Conservation (phyloP, 2,113 vertebrate genomes). For the Tetraodon nigroviridis region DNA sequence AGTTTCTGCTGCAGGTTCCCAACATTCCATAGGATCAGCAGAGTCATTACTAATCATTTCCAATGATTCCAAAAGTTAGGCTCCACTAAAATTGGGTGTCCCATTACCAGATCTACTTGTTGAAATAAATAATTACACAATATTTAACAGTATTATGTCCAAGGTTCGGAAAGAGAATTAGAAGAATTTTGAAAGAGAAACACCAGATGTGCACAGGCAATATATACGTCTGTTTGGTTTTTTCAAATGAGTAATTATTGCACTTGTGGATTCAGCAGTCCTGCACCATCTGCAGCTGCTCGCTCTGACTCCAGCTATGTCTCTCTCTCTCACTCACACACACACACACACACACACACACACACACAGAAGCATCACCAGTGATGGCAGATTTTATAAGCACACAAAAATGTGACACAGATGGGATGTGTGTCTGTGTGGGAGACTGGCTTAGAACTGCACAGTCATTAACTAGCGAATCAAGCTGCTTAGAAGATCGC, state of each 20-base stretch:
- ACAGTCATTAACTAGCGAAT: conserved; percentile 52
- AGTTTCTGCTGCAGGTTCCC: neutral
- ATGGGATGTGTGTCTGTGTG: conserved; percentile 22
- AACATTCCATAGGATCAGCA: neutral
- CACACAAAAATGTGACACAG: conserved; percentile 29
- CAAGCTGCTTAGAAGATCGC: conserved; percentile 54
- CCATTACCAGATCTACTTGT: too few relatives aligned
- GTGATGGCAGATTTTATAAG: conserved; percentile 12
- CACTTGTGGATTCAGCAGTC: conserved; percentile 28
- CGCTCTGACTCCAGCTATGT: neutral
- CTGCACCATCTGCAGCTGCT: conserved; percentile 41
- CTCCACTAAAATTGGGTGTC: too few relatives aligned
- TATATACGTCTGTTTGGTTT: neutral
- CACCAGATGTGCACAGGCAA: neutral
- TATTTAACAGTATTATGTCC: too few relatives aligned
- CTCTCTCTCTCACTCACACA: conserved; percentile 1
- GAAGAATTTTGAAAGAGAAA: too few relatives aligned
- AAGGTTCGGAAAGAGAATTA: too few relatives aligned
- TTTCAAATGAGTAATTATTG: neutral
- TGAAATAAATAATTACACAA: too few relatives aligned
- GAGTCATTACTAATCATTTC: neutral
- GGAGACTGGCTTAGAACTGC: conserved; percentile 39
- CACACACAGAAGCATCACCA: conserved; percentile 10
- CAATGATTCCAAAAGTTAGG: neutral
- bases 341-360: conserved; percentile 8